phyloP scores from a whole-genome alignment of 2,113 vertebrate genomes.

The Hypanus sabinus region DNA sequence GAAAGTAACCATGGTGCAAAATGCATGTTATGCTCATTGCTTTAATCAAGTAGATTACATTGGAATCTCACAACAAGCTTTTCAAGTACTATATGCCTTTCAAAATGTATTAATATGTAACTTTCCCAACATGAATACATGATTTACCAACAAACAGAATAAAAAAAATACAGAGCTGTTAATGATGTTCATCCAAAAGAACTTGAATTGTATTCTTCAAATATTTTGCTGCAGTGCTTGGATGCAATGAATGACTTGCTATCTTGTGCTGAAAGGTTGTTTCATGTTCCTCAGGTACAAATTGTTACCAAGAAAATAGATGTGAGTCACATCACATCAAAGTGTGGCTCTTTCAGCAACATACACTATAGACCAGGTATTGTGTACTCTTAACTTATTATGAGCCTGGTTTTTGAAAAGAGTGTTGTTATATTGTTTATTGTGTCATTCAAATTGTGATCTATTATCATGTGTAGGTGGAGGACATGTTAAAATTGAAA shows the following conservation, averaged over 20 bases:
- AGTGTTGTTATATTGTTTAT: neutral
- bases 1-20: neutral
- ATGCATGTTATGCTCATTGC: neutral
- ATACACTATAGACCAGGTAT: slow-evolving; percentile 88
- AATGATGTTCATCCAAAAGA: neutral
- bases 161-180: neutral
- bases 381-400: neutral
- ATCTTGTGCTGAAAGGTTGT: neutral
- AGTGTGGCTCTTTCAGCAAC: slow-evolving; percentile 88
- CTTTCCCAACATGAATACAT: neutral
- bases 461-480: slow-evolving; percentile 62
- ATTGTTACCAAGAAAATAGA: slow-evolving; percentile 92
- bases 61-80: neutral
- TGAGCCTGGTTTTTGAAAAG: neutral
- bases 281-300: slow-evolving; percentile 62
- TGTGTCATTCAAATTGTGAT: neutral
- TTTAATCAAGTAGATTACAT: neutral
- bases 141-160: neutral
- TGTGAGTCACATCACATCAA: slow-evolving; percentile 82
- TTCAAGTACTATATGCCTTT: neutral
- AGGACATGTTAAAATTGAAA: slow-evolving; percentile 89
- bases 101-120: neutral
- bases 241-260: slow-evolving; percentile 36
- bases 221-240: neutral
- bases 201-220: neutral